These are phyloP conservation scores for Steromphala cineraria DNA, from an alignment of 2,888 invertebrate species.

Conservation along the genomic window DNA sequence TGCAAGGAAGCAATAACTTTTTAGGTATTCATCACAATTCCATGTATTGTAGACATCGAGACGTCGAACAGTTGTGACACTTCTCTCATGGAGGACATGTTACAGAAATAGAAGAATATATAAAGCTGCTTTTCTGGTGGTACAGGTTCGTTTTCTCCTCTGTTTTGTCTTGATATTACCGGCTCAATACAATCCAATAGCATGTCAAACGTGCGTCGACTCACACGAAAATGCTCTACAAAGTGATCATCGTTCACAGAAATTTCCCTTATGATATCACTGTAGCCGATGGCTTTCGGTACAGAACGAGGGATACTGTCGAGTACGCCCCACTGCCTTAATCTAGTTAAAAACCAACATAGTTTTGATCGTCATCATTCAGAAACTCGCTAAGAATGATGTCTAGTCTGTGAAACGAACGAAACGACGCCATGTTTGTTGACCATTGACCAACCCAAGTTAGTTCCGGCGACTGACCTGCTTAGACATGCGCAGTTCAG, in stretches of 20 bases:
- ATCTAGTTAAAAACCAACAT: too few relatives aligned
- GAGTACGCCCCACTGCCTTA: background rate
- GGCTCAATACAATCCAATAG: background rate
- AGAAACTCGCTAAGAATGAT: too few relatives aligned
- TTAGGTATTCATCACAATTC: background rate
- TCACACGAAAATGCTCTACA: background rate
- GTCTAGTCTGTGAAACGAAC: too few relatives aligned
- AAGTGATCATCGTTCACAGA: background rate
- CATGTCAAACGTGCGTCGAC: background rate
- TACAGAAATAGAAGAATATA: constrained; percentile 4
- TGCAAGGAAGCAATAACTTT: background rate
- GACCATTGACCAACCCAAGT: too few relatives aligned
- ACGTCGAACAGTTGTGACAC: background rate
- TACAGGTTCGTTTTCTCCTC: background rate
- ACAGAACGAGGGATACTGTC: background rate
- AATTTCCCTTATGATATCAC: background rate
- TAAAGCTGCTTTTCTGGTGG: constrained; percentile 10
- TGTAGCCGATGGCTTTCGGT: background rate
- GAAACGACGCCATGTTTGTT: too few relatives aligned
- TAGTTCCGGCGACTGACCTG: too few relatives aligned
- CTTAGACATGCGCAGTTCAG: too few relatives aligned
- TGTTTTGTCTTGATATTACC: background rate
- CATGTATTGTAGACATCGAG: constrained; percentile 10
- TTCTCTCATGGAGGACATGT: background rate
- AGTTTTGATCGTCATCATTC: too few relatives aligned